Conservation (phyloP, 2,113 vertebrate genomes). For the Zosterops pallidus region DNA sequence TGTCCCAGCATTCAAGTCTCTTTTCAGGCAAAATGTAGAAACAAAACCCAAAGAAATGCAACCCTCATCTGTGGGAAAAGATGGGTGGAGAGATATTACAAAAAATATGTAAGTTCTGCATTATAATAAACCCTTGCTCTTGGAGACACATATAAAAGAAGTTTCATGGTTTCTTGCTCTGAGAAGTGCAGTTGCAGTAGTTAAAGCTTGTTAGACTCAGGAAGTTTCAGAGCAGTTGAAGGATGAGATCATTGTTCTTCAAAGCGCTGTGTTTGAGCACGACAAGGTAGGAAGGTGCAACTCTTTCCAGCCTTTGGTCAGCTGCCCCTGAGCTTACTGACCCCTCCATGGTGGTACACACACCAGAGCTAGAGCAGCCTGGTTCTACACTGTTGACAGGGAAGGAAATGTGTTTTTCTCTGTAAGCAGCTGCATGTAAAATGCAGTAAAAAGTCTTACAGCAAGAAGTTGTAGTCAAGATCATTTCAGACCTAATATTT, state of each 20-base stretch:
- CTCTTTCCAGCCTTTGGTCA: neutral
- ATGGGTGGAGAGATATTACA: neutral
- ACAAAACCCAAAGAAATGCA: slow-evolving; percentile 1
- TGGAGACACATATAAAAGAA: neutral
- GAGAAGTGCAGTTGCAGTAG: neutral
- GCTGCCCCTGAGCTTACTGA: neutral
- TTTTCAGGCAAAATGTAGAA: neutral
- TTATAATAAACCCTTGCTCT: slow-evolving; percentile 1
- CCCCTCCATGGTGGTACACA: accelerated
- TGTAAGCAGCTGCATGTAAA: neutral
- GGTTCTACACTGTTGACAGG: neutral
- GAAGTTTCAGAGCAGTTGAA: neutral
- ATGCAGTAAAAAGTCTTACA: neutral
- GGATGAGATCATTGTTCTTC: neutral
- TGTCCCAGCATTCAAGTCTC: neutral
- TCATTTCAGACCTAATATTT: neutral
- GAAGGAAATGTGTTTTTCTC: neutral
- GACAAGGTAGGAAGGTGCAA: neutral
- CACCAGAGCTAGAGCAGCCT: neutral
- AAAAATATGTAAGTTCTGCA: neutral
- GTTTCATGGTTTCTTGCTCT: neutral
- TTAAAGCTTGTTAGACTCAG: neutral
- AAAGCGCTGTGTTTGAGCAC: accelerated
- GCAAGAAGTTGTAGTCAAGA: neutral
- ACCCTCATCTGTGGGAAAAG: neutral